Evolutionary conservation across 2,888 invertebrate species (phyloP), one percentile per base, ranked within the genome.

Genomic region (Eubasilissa splendida): DNA sequence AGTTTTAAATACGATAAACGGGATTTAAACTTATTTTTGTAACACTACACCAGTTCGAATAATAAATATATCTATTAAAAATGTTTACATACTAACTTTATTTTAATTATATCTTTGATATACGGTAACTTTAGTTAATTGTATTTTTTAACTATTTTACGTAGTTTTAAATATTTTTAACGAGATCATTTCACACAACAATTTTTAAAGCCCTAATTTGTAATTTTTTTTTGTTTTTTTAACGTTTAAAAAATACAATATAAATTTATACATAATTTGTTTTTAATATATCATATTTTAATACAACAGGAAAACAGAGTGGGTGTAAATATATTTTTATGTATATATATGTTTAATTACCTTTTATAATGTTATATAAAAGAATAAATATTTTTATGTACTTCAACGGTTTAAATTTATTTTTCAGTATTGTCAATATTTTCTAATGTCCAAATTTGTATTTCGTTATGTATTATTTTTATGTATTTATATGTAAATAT

Each of bases 321-420:
- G 68, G 59, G 74, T 74, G 58, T 76, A 76, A 63, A 63, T 76
- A 52, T 76, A 54, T 76, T 76, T 50, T 14, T 76, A 63, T 63
- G 22, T 50, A 68, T 50, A 14, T 68, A 42, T 52, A 52, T 68
- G 12, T 68, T n/a, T 5, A 52, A 42, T 4, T 59, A n/a, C 50
- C 14, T 59, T 74, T 74, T 73, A 56, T 56, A 42, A 42, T 42
- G 11, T 33, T 56, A n/a, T 68, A 52, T 68, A 68, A 68, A 68
- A 68, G 52, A 68, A 68, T 52, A 68, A 52, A 68, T 68, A 68
- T 42, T 42, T 42, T 42, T 68, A 68, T 68, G 33, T 33, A 63
- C 33, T 33, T 63, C 8, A 63, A 63, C 63, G 63, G 11, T 12
- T 33, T 33, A 63, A 11, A 63, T 33, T 70, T 42, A 42, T 42